Evolutionary conservation across 1,140 invertebrate species (phyloP).

Genomic region (Diachasmimorpha longicaudata): DNA sequence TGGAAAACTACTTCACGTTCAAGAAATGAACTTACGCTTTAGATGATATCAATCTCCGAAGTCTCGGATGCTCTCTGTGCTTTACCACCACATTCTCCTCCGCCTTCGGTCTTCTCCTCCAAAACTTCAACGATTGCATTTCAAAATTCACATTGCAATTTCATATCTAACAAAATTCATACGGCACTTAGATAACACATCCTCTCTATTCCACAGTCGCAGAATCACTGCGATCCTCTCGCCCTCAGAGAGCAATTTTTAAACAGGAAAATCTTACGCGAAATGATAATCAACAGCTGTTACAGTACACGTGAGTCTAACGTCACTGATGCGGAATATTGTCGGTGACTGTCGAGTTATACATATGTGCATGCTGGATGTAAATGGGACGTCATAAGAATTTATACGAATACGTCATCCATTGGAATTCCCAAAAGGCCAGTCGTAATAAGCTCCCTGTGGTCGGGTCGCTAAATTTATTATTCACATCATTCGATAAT

Average conservation of each 20-base stretch:
- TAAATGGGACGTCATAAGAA: not conserved
- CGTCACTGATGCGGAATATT: not conserved
- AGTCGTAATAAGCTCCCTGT: not conserved
- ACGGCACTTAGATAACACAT: not conserved
- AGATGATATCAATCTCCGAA: conserved; percentile 17
- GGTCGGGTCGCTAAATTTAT: not conserved
- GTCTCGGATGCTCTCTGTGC: conserved; percentile 10
- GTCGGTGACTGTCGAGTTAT: not conserved
- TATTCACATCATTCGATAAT: too few species aligned
- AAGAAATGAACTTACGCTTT: conserved; percentile 14
- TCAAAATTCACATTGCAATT: not conserved
- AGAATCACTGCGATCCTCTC: conserved; percentile 16
- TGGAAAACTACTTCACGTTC: not conserved
- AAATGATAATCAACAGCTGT: not conserved
- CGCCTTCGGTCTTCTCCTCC: not conserved
- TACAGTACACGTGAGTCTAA: not conserved
- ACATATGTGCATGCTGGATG: not conserved
- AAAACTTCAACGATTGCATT: conserved; percentile 22
- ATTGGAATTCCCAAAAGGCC: not conserved
- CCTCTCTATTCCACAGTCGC: not conserved
- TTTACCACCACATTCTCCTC: not conserved
- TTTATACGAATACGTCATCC: not conserved
- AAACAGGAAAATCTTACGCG: not conserved
- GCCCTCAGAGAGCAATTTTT: not conserved
- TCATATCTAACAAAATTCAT: not conserved